Conservation (phyloP, 2,888 invertebrate genomes). For the Melieria picta region DNA sequence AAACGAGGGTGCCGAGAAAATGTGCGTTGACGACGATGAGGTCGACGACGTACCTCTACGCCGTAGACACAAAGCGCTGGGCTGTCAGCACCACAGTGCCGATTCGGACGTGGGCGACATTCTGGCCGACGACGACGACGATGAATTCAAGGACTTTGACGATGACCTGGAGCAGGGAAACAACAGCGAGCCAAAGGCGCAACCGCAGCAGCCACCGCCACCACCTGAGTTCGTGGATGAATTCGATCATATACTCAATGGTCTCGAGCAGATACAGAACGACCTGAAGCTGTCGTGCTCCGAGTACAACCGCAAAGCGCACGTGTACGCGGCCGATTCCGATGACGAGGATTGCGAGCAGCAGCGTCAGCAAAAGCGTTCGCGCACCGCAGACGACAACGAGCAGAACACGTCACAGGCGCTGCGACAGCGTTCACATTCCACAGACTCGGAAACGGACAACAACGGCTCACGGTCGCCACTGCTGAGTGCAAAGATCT, state of each 20-base stretch:
- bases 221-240: slow-evolving; percentile 54
- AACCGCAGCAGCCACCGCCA: neutral
- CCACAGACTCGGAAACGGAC: slow-evolving; percentile 74
- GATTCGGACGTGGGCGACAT: slow-evolving; percentile 59
- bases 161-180: slow-evolving; percentile 57
- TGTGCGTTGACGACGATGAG: slow-evolving; percentile 46
- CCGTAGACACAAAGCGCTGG: slow-evolving; percentile 50
- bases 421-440: slow-evolving; percentile 54
- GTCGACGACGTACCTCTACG: slow-evolving; percentile 51
- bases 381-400: slow-evolving; percentile 29
- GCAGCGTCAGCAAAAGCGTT: slow-evolving; percentile 13
- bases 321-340: slow-evolving; percentile 18
- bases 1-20: slow-evolving; percentile 16
- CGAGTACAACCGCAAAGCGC: slow-evolving; percentile 21
- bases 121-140: slow-evolving; percentile 45
- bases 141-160: slow-evolving; percentile 57
- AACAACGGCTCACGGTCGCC: slow-evolving; percentile 79
- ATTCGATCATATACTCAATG: slow-evolving; percentile 57
- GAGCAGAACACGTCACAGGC: slow-evolving; percentile 22
- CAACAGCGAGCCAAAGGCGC: slow-evolving; percentile 48
- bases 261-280: slow-evolving; percentile 55
- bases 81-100: slow-evolving; percentile 52
- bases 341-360: slow-evolving; percentile 28
- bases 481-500: slow-evolving; percentile 68
- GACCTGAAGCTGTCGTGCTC: slow-evolving; percentile 39